Evolutionary conservation across 2,113 vertebrate genomes (phyloP), one percentile per base, ranked within the genome.

Genomic region (Sterna hirundo): DNA sequence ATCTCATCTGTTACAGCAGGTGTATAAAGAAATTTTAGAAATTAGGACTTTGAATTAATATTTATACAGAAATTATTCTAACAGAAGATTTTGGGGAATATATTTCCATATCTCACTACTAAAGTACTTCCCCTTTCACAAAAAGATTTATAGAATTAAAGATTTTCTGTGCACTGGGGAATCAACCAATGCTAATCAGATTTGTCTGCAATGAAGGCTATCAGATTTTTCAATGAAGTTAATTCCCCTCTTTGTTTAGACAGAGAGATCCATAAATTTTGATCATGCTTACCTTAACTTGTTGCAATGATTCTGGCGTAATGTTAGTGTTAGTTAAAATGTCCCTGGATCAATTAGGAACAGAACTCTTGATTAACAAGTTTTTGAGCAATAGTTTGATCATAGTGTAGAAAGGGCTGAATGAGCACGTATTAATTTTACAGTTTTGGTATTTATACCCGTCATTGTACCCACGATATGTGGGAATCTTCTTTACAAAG

Each of bases 301-400:
- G 0, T 4, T 84, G 21, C 29, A 78, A 30, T 29, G 7, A 82
- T 58, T 87, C 20, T 17, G 10, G 15, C 16, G 7, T 77, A 89
- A 38, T 46, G 1, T 42, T 69, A 62, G 7, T 55, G 10, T 58
- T 65, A 57, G 15, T 52, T 83, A 74, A 80, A 93, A 15, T 10
- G 6, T 79, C 42, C 30, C 38, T 15, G 9, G 20, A 55, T 74
- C 36, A 84, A 10, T 66, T 40, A 77, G 30, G 14, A 76, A 36
- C 5, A 1, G 0, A 30, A 60, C 1, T 46, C 25, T 27, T 58
- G 13, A 61, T 17, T 65, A 72, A 68, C 2, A 69, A n/a, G 11
- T 22, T 94, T 94, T 83, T 86, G n/a, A 36, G 38, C 23, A 47
- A 5, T 20, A 4, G 1, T 44, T 60, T 14, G 51, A 19, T 40